Percentiles rank a stretch among this genome's conserved stretches.
These are phyloP conservation scores for Tinea semifulvella DNA, from an alignment of 2,888 invertebrate species.

Conservation along the genomic window DNA sequence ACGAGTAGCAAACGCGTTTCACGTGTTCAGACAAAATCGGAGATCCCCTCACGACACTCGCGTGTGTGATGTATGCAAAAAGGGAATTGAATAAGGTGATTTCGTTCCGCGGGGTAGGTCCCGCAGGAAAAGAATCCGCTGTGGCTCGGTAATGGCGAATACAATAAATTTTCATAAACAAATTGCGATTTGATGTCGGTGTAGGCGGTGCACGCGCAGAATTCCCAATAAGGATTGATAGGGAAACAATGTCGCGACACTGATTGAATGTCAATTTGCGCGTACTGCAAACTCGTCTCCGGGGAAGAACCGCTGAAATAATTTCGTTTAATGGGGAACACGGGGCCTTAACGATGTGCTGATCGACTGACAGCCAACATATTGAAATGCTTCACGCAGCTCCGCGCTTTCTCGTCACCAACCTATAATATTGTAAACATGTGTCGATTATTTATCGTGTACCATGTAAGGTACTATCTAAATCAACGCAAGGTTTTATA, in stretches of 20 bases:
- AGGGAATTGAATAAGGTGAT: constrained; percentile 68
- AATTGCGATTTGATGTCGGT: constrained; percentile 65
- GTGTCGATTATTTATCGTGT: too few relatives aligned
- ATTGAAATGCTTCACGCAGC: constrained; percentile 21
- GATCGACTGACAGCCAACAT: constrained; percentile 22
- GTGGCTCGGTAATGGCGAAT: constrained; percentile 58
- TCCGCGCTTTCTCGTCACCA: background rate
- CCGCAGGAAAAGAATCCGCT: constrained; percentile 60
- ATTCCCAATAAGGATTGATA: constrained; percentile 64
- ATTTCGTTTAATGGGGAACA: constrained; percentile 47
- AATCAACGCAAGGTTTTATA: too few relatives aligned
- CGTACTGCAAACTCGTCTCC: constrained; percentile 25
- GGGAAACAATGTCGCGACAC: constrained; percentile 62
- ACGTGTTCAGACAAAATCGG: constrained; percentile 60
- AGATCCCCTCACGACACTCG: constrained; percentile 47
- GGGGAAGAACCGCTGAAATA: constrained; percentile 38
- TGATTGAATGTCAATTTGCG: constrained; percentile 62
- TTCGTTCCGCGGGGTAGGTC: constrained; percentile 59
- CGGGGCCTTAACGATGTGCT: constrained; percentile 53
- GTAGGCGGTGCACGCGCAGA: constrained; percentile 36
- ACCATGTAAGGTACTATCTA: too few relatives aligned
- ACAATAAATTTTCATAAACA: constrained; percentile 69
- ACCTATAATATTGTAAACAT: background rate
- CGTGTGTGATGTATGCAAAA: constrained; percentile 65
- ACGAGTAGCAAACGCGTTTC: constrained; percentile 61